phyloP scores from a whole-genome alignment of 2,113 vertebrate species.

The Microcebus ravelobensis region DNA sequence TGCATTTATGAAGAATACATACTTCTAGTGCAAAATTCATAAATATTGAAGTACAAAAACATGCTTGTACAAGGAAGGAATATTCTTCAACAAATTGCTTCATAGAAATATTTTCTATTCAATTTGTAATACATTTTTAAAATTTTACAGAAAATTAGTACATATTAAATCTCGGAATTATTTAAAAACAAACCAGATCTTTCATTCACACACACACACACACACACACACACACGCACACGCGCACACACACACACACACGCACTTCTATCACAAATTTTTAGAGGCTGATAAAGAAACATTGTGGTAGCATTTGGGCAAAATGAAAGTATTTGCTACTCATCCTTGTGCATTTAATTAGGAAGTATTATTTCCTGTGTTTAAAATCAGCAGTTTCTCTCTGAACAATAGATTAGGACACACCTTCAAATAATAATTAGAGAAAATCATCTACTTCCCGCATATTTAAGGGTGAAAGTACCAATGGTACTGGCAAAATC shows the following conservation, averaged over 20 bases:
- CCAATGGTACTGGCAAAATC: constrained; percentile 34
- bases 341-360: constrained; percentile 60
- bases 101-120: constrained; percentile 69
- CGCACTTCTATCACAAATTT: background rate
- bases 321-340: constrained; percentile 33
- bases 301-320: background rate
- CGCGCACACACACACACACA: background rate
- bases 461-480: constrained; percentile 28
- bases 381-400: constrained; percentile 53
- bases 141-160: constrained; percentile 21
- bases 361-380: constrained; percentile 59
- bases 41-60: constrained; percentile 41
- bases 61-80: constrained; percentile 12
- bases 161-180: constrained; percentile 58
- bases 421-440: constrained; percentile 79
- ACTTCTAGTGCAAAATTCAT: constrained; percentile 43
- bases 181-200: constrained; percentile 57
- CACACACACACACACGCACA: background rate
- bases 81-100: constrained; percentile 75
- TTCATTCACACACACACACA: background rate
- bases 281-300: background rate
- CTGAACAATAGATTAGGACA: constrained; percentile 73
- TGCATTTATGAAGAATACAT: background rate
- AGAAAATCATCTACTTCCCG: constrained; percentile 52
- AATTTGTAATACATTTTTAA: constrained; percentile 61